These are phyloP conservation scores for Danaus chrysippus DNA, from an alignment of 2,888 invertebrate genomes.

Conservation along the genomic window DNA sequence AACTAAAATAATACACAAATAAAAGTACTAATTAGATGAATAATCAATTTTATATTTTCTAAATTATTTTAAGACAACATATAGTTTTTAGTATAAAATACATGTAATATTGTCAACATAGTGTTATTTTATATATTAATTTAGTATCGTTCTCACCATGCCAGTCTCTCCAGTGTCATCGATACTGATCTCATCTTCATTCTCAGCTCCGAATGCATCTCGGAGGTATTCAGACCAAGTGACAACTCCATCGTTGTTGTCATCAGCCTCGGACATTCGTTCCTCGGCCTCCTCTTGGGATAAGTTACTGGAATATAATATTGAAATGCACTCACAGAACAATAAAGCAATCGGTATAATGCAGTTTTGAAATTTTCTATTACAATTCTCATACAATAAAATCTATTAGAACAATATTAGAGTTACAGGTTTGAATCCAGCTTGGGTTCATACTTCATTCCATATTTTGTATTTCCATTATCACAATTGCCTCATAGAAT, in stretches of 20 bases:
- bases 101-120: too few relatives aligned
- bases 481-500: too few relatives aligned
- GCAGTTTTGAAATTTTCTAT: too few relatives aligned
- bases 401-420: too few relatives aligned
- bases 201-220: constrained; percentile 90
- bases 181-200: constrained; percentile 74
- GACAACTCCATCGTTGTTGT: constrained; percentile 87
- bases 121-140: neutral
- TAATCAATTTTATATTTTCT: neutral
- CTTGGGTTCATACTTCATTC: too few relatives aligned
- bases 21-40: neutral
- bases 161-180: constrained; percentile 75
- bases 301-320: constrained; percentile 79
- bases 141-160: constrained; percentile 45
- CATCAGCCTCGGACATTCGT: constrained; percentile 91
- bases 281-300: constrained; percentile 93
- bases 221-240: constrained; percentile 95
- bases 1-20: constrained; percentile 59
- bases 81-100: too few relatives aligned
- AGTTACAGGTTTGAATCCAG: too few relatives aligned
- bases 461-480: too few relatives aligned
- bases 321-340: too few relatives aligned
- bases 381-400: too few relatives aligned
- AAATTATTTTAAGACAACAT: too few relatives aligned
- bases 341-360: too few relatives aligned